Percentiles rank a stretch among this genome's conserved stretches.
These are phyloP conservation scores for Eueides isabella DNA, from an alignment of 1,140 invertebrate species.

Conservation along the genomic window DNA sequence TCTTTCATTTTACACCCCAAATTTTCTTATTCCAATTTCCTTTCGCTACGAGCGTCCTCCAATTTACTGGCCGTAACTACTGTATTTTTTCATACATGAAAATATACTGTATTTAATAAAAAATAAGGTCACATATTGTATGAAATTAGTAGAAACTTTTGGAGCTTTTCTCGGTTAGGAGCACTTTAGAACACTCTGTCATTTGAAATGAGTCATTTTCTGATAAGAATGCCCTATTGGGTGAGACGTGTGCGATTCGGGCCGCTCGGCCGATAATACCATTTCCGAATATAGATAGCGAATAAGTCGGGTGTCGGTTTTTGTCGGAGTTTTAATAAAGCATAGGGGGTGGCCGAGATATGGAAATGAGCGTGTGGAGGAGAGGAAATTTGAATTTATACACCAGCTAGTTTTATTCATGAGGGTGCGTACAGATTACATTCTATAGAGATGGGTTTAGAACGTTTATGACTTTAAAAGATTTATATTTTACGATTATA, in stretches of 20 bases:
- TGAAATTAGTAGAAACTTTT: constrained; percentile 30
- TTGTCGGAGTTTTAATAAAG: constrained; percentile 80
- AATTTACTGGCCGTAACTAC: constrained; percentile 54
- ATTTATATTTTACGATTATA: constrained; percentile 10
- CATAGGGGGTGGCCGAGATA: constrained; percentile 75
- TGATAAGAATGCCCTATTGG: constrained; percentile 82
- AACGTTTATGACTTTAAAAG: constrained; percentile 53
- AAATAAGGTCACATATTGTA: constrained; percentile 48
- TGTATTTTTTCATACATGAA: not conserved
- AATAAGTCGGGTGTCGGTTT: constrained; percentile 76
- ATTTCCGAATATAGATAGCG: constrained; percentile 79
- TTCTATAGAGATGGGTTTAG: constrained; percentile 48
- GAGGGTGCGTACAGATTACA: constrained; percentile 65
- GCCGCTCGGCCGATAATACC: constrained; percentile 71
- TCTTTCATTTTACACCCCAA: constrained; percentile 83
- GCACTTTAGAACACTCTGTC: constrained; percentile 79
- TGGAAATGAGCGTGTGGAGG: constrained; percentile 79
- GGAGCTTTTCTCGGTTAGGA: constrained; percentile 52
- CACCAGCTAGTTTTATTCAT: constrained; percentile 79
- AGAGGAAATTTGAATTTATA: constrained; percentile 83
- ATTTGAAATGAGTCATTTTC: constrained; percentile 83
- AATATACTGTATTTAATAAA: not conserved
- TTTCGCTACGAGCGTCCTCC: constrained; percentile 64
- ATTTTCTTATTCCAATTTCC: constrained; percentile 83
- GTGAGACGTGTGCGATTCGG: constrained; percentile 76